Evolutionary conservation across 92 coral and sea anemone genomes (phyloP), one percentile per base, ranked within the genome.

Genomic region (Pocillopora meandrina): DNA sequence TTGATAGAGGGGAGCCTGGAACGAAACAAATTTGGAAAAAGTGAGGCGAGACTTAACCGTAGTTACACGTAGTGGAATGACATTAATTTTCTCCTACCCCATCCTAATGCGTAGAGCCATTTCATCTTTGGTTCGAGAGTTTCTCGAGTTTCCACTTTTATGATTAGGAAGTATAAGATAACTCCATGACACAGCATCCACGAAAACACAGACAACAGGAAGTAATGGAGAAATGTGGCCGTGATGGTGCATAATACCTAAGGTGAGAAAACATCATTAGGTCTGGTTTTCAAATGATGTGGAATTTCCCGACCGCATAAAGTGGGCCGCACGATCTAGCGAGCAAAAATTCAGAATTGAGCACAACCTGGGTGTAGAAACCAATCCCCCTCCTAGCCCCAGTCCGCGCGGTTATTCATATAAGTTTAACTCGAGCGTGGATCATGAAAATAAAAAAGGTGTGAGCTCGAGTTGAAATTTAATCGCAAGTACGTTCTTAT

Each of bases 151-250:
- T 92, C 89, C 59, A 86, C 76, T 47, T 84, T 85, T 65, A 95
- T 83, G 60, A 93, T 83, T 15, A 82, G 60, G 75, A 86, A 82
- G 78, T 91, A 95, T 13, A 95, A 90, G 23, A 95, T 84, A 31
- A 78, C 67, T 19, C 92, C 98, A 59, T 93, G 96, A 63, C 93
- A 91, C 23, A 95, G 61, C 96, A 95, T 93, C 98, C 96, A 95
- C 12, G 91, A 65, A 69, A 95, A 95, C 79, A 95, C 80, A 55
- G 95, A 88, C 63, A 95, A 90, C 2, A 95, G 87, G 65, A 91
- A 89, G 77, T 86, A 95, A 61, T 95, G 98, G 9, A 95, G 85
- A 59, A 93, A 75, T 17, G 87, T 88, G 14, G 96, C 96, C 60
- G 86, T 83, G 64, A 88, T 90, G 13, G 87, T 83, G 81, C 98